Evolutionary conservation across 2,797 vertebrate genomes (phyloP).

Genomic region (Odontamblyopus lacepedii): DNA sequence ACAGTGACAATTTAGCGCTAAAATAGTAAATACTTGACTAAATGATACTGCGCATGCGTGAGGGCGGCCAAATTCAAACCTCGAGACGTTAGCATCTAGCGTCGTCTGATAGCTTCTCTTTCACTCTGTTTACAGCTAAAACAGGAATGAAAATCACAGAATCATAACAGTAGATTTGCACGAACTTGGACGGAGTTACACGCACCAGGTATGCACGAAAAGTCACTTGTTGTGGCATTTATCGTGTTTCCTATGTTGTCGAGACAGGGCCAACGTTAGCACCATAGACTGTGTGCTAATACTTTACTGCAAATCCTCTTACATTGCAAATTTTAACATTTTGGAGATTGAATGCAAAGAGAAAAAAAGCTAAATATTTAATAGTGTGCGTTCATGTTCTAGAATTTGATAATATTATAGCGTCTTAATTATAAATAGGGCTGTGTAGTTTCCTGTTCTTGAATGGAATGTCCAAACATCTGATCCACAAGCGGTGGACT

Average conservation of each 20-base stretch:
- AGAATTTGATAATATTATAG: no score
- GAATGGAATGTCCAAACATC: no score
- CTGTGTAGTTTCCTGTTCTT: no score
- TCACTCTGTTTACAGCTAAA: background rate
- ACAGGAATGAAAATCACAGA: constrained; percentile 6
- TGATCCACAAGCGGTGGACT: no score
- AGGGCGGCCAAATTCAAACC: constrained; percentile 78
- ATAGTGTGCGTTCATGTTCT: no score
- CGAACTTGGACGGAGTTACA: background rate
- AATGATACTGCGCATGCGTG: constrained; percentile 59
- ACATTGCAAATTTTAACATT: background rate
- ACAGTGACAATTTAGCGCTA: no score
- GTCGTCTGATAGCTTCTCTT: constrained; percentile 31
- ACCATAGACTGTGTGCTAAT: background rate
- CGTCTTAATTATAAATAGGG: no score
- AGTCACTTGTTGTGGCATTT: background rate
- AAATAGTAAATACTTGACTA: background rate
- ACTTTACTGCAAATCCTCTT: background rate
- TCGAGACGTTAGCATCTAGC: constrained; percentile 40
- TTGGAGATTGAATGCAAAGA: background rate
- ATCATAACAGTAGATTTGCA: background rate
- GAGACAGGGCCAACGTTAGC: background rate
- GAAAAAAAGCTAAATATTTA: no score
- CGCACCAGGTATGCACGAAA: background rate
- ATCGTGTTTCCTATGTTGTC: background rate